phyloP scores from a whole-genome alignment of 1,140 invertebrate species.

The Prorops nasuta region DNA sequence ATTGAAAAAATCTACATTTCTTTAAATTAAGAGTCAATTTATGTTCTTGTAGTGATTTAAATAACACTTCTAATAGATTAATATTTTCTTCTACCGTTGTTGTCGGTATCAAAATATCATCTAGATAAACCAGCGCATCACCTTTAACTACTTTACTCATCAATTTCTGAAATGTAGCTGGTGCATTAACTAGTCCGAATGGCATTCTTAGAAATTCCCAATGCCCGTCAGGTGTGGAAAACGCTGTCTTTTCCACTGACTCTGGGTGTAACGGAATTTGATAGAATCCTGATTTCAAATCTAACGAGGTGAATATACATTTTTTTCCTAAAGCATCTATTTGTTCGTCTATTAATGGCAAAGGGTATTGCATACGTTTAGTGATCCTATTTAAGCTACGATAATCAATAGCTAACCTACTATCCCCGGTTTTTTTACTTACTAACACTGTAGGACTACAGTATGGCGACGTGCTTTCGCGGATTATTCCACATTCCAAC shows the following conservation, averaged over 20 bases:
- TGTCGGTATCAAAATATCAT: conserved; percentile 24
- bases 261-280: conserved; percentile 8
- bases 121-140: conserved; percentile 22
- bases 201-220: conserved; percentile 45
- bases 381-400: conserved; percentile 40
- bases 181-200: conserved; percentile 53
- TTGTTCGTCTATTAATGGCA: conserved; percentile 30
- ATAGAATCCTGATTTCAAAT: conserved; percentile 20
- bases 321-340: conserved; percentile 23
- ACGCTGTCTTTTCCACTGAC: conserved; percentile 16
- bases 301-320: conserved; percentile 19
- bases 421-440: neutral
- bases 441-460: neutral
- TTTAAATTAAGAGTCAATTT: conserved; percentile 26
- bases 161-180: conserved; percentile 43
- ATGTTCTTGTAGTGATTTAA: conserved; percentile 13
- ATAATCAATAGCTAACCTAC: neutral
- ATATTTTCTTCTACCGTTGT: conserved; percentile 17
- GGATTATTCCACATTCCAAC: neutral
- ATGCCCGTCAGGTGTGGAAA: conserved; percentile 26
- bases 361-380: conserved; percentile 23
- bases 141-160: conserved; percentile 7
- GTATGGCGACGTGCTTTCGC: neutral
- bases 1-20: conserved; percentile 28
- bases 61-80: conserved; percentile 7